Evolutionary conservation across 1,140 invertebrate genomes (phyloP).

Genomic region (Dreissena rostriformis): DNA sequence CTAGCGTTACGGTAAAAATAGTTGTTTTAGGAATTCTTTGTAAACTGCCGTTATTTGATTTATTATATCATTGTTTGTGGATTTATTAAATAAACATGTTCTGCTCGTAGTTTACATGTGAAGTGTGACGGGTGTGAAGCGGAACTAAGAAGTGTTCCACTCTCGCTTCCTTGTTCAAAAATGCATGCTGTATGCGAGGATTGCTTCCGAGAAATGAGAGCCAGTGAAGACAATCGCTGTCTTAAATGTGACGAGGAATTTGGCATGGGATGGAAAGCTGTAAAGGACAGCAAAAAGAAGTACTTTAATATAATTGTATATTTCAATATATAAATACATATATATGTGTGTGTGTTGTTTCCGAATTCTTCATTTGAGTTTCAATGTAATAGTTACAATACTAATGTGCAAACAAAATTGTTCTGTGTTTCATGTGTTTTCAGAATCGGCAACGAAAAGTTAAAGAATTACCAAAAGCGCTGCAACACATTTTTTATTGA

Average conservation of each 20-base stretch:
- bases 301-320: neutral
- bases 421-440: constrained; percentile 5
- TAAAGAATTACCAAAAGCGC: constrained; percentile 44
- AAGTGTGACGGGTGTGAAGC: constrained; percentile 46
- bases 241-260: constrained; percentile 44
- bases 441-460: constrained; percentile 10
- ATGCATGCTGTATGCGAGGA: constrained; percentile 42
- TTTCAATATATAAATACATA: neutral
- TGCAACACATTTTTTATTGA: constrained; percentile 73
- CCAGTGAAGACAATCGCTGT: constrained; percentile 11
- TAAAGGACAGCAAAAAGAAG: neutral
- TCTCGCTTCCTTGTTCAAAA: constrained; percentile 47
- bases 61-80: too few relatives aligned
- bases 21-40: too few relatives aligned
- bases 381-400: neutral
- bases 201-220: constrained; percentile 41
- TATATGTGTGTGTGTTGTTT: neutral
- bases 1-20: too few relatives aligned
- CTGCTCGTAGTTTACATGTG: constrained; percentile 37
- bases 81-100: too few relatives aligned
- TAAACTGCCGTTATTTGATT: too few relatives aligned
- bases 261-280: constrained; percentile 8
- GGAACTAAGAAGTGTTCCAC: constrained; percentile 48
- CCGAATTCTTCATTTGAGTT: neutral
- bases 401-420: too few relatives aligned